These are phyloP conservation scores for Choristoneura fumiferana DNA, from an alignment of 1,140 invertebrate species.

Conservation along the genomic window DNA sequence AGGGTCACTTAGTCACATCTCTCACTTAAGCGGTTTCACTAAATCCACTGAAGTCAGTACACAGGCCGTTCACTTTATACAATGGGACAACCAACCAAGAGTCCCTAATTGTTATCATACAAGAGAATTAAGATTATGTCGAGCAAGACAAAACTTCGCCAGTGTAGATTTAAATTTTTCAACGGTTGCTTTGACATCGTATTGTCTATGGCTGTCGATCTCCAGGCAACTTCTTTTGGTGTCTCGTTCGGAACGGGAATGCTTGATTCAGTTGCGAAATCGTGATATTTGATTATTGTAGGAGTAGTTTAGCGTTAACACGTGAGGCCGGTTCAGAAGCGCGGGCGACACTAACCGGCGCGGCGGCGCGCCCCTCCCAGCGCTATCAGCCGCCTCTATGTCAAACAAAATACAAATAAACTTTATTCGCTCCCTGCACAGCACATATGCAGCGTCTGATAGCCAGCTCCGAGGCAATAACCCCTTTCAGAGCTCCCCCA, in stretches of 20 bases:
- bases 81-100: constrained; percentile 2
- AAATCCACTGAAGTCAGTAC: constrained; percentile 9
- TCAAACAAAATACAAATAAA: constrained; percentile 61
- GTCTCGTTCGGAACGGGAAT: constrained; percentile 6
- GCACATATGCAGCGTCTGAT: constrained; percentile 56
- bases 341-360: constrained; percentile 52
- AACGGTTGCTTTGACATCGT: constrained; percentile 69
- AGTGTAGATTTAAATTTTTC: constrained; percentile 63
- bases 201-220: constrained; percentile 23
- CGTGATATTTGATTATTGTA: constrained; percentile 27
- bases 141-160: constrained; percentile 55
- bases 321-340: constrained; percentile 50
- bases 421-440: constrained; percentile 70
- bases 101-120: constrained; percentile 63
- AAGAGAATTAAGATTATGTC: constrained; percentile 66
- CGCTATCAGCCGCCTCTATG: constrained; percentile 60
- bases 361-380: constrained; percentile 55
- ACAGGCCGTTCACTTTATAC: constrained; percentile 21
- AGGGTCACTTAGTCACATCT: not conserved
- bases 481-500: constrained; percentile 67
- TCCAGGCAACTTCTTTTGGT: not conserved
- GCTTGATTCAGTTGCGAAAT: constrained; percentile 21
- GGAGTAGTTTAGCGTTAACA: constrained; percentile 21
- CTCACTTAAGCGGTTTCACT: constrained; percentile 7
- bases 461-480: constrained; percentile 68